These are phyloP conservation scores for Drosophila suboccidentalis DNA, from an alignment of 2,888 invertebrate genomes.

Conservation along the genomic window DNA sequence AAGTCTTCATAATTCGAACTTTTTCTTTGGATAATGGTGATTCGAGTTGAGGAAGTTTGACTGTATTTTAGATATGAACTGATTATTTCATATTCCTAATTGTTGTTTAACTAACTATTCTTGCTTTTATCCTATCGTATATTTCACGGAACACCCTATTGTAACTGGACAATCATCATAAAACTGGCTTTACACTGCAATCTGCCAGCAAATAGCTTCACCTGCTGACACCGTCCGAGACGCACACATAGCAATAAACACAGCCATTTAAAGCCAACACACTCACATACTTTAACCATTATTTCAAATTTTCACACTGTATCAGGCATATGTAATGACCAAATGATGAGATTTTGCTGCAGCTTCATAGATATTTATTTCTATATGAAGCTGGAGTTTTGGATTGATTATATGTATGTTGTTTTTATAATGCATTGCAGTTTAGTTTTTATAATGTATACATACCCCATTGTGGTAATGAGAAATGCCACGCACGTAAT, in stretches of 20 bases:
- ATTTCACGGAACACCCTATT: constrained; percentile 29
- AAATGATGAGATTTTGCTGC: constrained; percentile 12
- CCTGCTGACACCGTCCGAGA: constrained; percentile 26
- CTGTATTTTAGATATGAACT: too few species aligned
- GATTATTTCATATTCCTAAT: too few species aligned
- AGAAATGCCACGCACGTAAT: constrained; percentile 52
- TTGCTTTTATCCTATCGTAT: neutral
- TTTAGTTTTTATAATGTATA: constrained; percentile 11
- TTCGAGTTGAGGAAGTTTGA: too few species aligned
- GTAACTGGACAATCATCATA: constrained; percentile 53
- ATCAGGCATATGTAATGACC: constrained; percentile 24
- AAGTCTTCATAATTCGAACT: too few species aligned
- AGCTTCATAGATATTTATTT: constrained; percentile 25
- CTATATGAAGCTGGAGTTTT: neutral
- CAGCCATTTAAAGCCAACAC: neutral
- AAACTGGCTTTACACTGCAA: constrained; percentile 50
- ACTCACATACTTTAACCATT: constrained; percentile 7
- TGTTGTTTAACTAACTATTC: too few species aligned
- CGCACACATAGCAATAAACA: neutral
- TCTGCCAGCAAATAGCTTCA: constrained; percentile 31
- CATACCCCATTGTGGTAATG: neutral
- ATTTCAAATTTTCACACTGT: constrained; percentile 36
- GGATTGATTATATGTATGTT: constrained; percentile 23
- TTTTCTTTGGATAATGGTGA: too few species aligned
- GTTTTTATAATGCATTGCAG: constrained; percentile 7